Percentiles rank a stretch among this genome's conserved stretches.
Conservation (phyloP, 2,113 vertebrate species). For the Aptenodytes forsteri region DNA sequence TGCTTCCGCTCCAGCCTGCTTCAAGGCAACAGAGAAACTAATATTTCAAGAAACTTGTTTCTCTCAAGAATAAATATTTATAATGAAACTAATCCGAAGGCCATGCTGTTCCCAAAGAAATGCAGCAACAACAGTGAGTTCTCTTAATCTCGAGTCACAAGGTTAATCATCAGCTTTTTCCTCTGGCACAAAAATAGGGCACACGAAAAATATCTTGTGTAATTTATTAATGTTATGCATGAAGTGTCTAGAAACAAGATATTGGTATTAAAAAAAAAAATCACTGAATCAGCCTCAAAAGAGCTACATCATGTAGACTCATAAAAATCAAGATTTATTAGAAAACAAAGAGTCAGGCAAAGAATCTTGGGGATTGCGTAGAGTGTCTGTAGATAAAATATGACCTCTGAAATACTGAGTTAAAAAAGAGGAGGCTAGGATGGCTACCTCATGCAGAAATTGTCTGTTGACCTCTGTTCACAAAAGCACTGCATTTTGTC, state of each 20-base stretch:
- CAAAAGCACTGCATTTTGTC: not conserved
- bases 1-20: not conserved
- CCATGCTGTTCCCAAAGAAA: not conserved
- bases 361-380: fast-evolving
- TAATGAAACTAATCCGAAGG: not conserved
- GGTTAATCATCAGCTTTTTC: not conserved
- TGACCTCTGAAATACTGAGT: not conserved
- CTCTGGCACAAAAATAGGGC: not conserved
- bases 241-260: not conserved
- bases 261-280: not conserved
- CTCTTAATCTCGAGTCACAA: not conserved
- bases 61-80: not conserved
- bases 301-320: not conserved
- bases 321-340: not conserved
- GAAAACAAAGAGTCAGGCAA: not conserved
- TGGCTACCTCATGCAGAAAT: not conserved
- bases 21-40: not conserved
- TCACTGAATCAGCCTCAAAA: not conserved
- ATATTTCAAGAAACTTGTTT: not conserved
- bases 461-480: not conserved
- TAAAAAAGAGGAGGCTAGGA: not conserved
- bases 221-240: not conserved
- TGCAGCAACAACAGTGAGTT: not conserved
- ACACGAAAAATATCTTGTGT: not conserved
- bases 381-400: not conserved